Base-by-base conservation (phyloP, 30 jellyfish, hydroid and myxozoan species). In the Hydractinia symbiolongicarpus region DNA sequence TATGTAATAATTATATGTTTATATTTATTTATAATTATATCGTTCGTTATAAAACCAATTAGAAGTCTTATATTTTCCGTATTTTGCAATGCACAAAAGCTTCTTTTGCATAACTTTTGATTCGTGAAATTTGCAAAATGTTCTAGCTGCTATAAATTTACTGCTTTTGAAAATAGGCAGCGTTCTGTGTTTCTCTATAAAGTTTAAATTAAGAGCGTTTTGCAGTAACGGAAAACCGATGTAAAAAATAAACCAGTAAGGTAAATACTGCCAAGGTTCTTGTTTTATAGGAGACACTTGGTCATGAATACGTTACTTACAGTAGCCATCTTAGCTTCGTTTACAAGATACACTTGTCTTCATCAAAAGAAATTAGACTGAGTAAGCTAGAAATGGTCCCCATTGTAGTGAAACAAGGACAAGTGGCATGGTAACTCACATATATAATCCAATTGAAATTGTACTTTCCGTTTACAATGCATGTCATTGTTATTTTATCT, bases 221-320 rank as follows among this genome's bases (percentile, higher is more conserved):
- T 30, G 44, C 2, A 30, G 44, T 30, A 30, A 30, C 44, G 1
- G 44, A 30, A 30, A 30, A 2, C 44, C 44, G 44, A 30, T 30
- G 44, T 30, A 30, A 30, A 30, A 30, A 30, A 30, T 30, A 30
- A 30, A 30, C 44, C 44, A 30, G 44, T 30, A 30, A 30, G 44
- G 44, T 30, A 30, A 30, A 30, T 30, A 30, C 44, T 30, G 44
- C 44, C 44, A 30, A 30, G 44, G 1, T 30, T 68, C 9, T 72
- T 51, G 16, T 72, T 72, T n/a, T 72, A 17, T 21, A 72, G 81
- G 53, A 72, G 44, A 21, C 56, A 7, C 62, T 72, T 72, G 81
- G 81, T 72, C 81, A 55, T 8, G 62, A 72, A 8, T 72, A 72
- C 50, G 81, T 8, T n/a, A 51, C n/a, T n/a, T 72, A 72, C n/a